A percentile compares a stretch with the other conserved stretches of the same genome.
phyloP scores from a whole-genome alignment of 2,888 invertebrate genomes.

The Nephrotoma guestfalica region DNA sequence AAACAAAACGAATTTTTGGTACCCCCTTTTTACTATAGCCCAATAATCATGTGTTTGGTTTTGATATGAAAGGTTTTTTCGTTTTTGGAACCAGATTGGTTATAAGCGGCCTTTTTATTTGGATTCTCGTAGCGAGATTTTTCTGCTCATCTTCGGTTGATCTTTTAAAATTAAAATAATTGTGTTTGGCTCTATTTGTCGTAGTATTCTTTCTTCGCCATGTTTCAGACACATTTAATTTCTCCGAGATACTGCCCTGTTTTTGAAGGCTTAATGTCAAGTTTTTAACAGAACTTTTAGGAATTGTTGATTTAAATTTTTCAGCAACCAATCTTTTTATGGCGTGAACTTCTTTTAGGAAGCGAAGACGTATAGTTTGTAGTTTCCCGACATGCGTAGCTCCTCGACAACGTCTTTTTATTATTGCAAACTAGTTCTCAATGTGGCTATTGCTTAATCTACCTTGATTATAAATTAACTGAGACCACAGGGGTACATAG shows the following conservation, averaged over 20 bases:
- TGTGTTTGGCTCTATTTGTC: too few species aligned
- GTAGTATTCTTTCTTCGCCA: too few species aligned
- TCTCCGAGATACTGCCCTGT: background rate
- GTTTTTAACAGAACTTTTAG: background rate
- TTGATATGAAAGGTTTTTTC: too few species aligned
- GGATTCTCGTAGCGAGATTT: background rate
- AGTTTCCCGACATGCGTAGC: background rate
- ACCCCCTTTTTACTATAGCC: too few species aligned
- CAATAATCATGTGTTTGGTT: too few species aligned
- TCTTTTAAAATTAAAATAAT: too few species aligned
- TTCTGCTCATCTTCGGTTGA: background rate
- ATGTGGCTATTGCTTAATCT: too few species aligned
- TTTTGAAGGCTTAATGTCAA: background rate
- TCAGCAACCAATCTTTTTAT: background rate
- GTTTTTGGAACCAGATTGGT: too few species aligned
- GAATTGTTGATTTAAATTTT: background rate
- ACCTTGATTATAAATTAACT: background rate
- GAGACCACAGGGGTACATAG: too few species aligned
- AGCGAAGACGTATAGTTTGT: background rate
- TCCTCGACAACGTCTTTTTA: background rate
- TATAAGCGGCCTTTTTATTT: background rate
- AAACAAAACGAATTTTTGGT: too few species aligned
- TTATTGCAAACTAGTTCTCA: too few species aligned
- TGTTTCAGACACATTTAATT: background rate
- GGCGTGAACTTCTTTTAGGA: too few species aligned